Evolutionary conservation across 2,113 vertebrate species (phyloP).

Genomic region (Chunga burmeisteri): DNA sequence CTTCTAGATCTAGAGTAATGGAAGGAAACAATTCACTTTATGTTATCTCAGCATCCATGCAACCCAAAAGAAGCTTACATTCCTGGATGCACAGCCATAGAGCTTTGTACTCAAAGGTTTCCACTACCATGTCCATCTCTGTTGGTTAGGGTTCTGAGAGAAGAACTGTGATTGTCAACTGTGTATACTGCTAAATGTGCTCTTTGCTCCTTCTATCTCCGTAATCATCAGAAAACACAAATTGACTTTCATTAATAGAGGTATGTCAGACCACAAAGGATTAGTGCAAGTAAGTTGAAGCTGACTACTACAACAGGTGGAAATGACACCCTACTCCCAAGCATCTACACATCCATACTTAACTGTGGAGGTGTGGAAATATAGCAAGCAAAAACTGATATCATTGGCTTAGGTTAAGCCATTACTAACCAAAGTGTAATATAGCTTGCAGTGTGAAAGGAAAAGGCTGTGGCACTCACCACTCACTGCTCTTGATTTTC

Average conservation of each 20-base stretch:
- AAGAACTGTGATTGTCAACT: neutral
- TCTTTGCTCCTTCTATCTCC: neutral
- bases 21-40: neutral
- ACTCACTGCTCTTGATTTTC: neutral
- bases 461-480: neutral
- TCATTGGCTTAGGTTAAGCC: neutral
- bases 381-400: neutral
- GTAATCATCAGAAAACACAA: neutral
- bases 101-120: accelerated
- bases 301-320: neutral
- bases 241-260: neutral
- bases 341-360: neutral
- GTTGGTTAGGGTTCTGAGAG: neutral
- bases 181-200: accelerated
- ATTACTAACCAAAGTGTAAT: neutral
- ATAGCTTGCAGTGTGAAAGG: neutral
- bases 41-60: neutral
- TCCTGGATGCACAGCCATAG: neutral
- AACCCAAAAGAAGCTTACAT: accelerated
- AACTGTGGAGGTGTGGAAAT: neutral
- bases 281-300: neutral
- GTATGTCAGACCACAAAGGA: neutral
- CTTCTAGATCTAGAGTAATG: neutral
- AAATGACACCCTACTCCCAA: neutral
- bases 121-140: accelerated